phyloP scores from a whole-genome alignment of 2,113 vertebrate species.

The Silurus meridionalis region DNA sequence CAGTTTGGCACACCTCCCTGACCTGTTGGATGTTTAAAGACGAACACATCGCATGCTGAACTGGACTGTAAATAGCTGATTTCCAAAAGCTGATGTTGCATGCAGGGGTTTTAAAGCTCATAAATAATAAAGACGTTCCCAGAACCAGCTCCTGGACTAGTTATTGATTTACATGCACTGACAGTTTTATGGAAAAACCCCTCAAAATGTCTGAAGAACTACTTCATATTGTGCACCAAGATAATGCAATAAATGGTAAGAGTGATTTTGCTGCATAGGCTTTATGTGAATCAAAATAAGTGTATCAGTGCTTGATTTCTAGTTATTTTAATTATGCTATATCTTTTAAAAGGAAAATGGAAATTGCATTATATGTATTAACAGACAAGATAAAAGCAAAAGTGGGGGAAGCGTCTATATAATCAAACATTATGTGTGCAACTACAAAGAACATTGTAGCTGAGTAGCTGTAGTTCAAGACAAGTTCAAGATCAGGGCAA shows the following conservation, averaged over 20 bases:
- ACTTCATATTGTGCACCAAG: neutral
- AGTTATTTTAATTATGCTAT: neutral
- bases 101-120: neutral
- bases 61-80: neutral
- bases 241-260: neutral
- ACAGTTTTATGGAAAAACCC: neutral
- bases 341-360: neutral
- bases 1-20: slow-evolving; percentile 4
- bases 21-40: neutral
- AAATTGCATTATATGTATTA: neutral
- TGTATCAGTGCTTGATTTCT: neutral
- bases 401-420: neutral
- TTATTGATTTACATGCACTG: neutral
- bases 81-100: neutral
- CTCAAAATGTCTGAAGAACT: neutral
- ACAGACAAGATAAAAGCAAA: neutral
- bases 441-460: neutral
- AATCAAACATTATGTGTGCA: neutral
- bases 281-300: neutral
- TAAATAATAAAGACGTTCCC: neutral
- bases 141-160: neutral
- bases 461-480: neutral
- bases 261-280: neutral
- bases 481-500: neutral
- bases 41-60: neutral